Evolutionary conservation across 2,113 vertebrate genomes (phyloP).

Genomic region (Athene noctua): DNA sequence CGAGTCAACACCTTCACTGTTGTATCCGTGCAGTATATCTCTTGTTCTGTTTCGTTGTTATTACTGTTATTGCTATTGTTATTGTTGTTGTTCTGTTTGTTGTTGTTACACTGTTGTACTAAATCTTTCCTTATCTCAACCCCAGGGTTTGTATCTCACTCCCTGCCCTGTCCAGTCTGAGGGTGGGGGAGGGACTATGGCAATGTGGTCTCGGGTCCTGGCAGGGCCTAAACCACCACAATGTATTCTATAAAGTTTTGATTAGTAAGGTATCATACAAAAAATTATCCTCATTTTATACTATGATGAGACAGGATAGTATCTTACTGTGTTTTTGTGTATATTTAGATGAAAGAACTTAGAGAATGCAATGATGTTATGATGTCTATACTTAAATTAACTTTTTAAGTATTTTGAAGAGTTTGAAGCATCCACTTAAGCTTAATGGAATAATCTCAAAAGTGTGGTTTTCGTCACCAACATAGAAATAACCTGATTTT

Average conservation of each 20-base stretch:
- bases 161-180: too few species aligned
- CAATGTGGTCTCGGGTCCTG: too few species aligned
- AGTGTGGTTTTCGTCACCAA: not conserved
- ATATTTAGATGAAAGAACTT: not conserved
- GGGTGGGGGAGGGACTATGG: too few species aligned
- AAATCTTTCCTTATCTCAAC: too few species aligned
- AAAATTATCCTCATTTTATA: not conserved
- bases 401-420: not conserved
- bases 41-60: too few species aligned
- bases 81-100: too few species aligned
- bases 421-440: not conserved
- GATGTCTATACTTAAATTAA: not conserved
- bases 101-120: too few species aligned
- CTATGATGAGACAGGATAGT: not conserved
- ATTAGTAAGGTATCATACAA: not conserved
- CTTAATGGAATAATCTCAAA: slow-evolving; percentile 19
- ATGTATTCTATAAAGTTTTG: not conserved
- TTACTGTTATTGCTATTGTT: too few species aligned
- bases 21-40: too few species aligned
- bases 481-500: not conserved
- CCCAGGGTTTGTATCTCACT: too few species aligned
- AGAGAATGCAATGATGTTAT: not conserved
- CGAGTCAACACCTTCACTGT: too few species aligned
- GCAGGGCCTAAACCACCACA: too few species aligned
- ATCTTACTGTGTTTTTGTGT: not conserved